A percentile compares a stretch with the other conserved stretches of the same genome.
Conservation (phyloP, 2,113 vertebrate species). For the Orientallactaga bullata region DNA sequence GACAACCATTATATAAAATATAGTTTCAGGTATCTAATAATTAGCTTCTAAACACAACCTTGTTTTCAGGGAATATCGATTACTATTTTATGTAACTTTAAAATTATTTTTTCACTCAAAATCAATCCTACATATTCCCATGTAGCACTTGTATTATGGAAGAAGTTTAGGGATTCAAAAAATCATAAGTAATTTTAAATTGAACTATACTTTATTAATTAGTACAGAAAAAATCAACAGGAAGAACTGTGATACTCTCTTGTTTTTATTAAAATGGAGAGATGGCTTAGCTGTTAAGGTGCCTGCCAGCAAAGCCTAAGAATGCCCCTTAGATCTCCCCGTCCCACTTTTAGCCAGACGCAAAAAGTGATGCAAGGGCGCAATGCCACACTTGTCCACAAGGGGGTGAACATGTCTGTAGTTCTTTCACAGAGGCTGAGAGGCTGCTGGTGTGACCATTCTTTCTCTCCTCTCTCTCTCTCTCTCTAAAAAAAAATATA, state of each 20-base stretch:
- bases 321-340: too few species aligned
- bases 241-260: neutral
- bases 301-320: too few species aligned
- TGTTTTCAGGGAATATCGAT: neutral
- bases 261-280: slow-evolving; percentile 35
- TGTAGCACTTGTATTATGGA: neutral
- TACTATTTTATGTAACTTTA: neutral
- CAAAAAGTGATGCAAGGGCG: too few species aligned
- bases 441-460: too few species aligned
- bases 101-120: slow-evolving; percentile 35
- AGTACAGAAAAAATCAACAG: neutral
- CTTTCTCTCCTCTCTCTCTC: too few species aligned
- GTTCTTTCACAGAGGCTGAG: too few species aligned
- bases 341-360: too few species aligned
- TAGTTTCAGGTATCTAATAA: neutral
- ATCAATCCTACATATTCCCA: neutral
- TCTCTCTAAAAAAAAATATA: too few species aligned
- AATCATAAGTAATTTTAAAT: slow-evolving; percentile 23
- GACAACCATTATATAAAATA: neutral
- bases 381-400: too few species aligned
- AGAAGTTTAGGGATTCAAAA: neutral
- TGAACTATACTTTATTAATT: slow-evolving; percentile 15
- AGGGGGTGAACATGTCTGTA: too few species aligned
- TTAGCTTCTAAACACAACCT: neutral
- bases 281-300: too few species aligned